Conservation (phyloP, 1,140 invertebrate genomes). For the Muscidifurax raptorellus region DNA sequence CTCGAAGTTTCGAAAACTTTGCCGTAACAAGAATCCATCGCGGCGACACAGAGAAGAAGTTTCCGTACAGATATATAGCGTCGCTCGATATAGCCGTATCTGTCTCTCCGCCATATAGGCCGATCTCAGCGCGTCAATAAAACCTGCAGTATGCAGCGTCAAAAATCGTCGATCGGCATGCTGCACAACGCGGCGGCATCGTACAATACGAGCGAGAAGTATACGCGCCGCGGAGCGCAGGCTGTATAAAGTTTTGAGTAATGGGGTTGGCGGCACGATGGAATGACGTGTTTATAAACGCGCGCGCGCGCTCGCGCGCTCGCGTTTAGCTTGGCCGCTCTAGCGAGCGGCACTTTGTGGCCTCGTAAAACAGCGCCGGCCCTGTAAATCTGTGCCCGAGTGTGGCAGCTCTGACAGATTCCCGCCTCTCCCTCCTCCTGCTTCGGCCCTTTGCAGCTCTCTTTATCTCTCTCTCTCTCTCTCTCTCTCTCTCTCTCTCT, state of each 20-base stretch:
- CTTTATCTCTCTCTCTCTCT: constrained; percentile 29
- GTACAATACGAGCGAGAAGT: background rate
- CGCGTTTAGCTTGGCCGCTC: constrained; percentile 53
- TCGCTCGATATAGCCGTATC: too few species aligned
- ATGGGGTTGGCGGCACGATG: constrained; percentile 62
- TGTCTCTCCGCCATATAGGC: too few species aligned
- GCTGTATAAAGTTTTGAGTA: constrained; percentile 68
- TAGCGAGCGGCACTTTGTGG: constrained; percentile 71
- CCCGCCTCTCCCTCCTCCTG: constrained; percentile 53
- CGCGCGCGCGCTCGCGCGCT: constrained; percentile 51
- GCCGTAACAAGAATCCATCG: too few species aligned
- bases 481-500: constrained; percentile 16
- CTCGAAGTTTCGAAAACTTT: too few species aligned
- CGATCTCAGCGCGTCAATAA: background rate
- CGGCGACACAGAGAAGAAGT: too few species aligned
- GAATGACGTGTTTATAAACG: constrained; percentile 72
- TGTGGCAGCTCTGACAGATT: constrained; percentile 70
- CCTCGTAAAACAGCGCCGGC: constrained; percentile 72
- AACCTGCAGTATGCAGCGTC: background rate
- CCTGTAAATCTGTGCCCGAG: constrained; percentile 72
- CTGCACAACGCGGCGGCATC: background rate
- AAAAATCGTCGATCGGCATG: constrained; percentile 7
- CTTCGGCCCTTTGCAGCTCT: constrained; percentile 42
- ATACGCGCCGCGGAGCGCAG: background rate
- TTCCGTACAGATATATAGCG: too few species aligned